A percentile compares a stretch with the other conserved stretches of the same genome.
These are phyloP conservation scores for Cheumatopsyche charites DNA, from an alignment of 1,140 invertebrate genomes.

Conservation along the genomic window DNA sequence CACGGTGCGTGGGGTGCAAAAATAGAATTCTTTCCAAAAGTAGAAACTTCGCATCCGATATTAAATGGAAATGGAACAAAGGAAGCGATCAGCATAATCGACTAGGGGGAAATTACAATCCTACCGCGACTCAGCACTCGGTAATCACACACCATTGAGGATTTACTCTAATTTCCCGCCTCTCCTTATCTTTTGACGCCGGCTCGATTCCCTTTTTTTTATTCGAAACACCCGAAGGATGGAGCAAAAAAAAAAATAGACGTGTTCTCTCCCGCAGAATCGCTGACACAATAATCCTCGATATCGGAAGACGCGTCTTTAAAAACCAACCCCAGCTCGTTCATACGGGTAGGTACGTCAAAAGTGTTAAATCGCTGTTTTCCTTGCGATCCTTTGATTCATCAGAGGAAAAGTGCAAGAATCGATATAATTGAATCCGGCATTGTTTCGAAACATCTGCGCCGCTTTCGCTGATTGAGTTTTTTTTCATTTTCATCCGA, in stretches of 20 bases:
- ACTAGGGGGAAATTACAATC: constrained; percentile 41
- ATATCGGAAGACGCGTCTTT: constrained; percentile 45
- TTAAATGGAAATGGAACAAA: constrained; percentile 33
- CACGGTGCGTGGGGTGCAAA: background rate
- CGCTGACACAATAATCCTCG: constrained; percentile 42
- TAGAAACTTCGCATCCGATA: background rate
- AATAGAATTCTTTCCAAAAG: background rate
- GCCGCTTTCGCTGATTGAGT: constrained; percentile 47
- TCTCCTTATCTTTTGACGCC: constrained; percentile 47
- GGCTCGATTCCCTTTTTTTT: constrained; percentile 35
- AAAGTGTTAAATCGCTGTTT: constrained; percentile 42
- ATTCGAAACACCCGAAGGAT: constrained; percentile 33
- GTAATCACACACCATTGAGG: constrained; percentile 47
- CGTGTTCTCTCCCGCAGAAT: constrained; percentile 26
- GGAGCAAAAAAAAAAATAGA: constrained; percentile 34
- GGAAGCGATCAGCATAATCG: constrained; percentile 43
- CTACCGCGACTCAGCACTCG: constrained; percentile 34
- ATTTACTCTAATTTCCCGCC: constrained; percentile 46
- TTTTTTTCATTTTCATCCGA: constrained; percentile 45
- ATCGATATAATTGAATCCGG: constrained; percentile 21
- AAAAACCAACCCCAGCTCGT: constrained; percentile 37
- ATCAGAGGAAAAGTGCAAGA: background rate
- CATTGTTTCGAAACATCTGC: constrained; percentile 37
- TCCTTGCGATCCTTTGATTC: background rate
- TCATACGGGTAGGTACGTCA: constrained; percentile 42